Evolutionary conservation across 2,113 vertebrate genomes (phyloP).

Genomic region (Helogale parvula): DNA sequence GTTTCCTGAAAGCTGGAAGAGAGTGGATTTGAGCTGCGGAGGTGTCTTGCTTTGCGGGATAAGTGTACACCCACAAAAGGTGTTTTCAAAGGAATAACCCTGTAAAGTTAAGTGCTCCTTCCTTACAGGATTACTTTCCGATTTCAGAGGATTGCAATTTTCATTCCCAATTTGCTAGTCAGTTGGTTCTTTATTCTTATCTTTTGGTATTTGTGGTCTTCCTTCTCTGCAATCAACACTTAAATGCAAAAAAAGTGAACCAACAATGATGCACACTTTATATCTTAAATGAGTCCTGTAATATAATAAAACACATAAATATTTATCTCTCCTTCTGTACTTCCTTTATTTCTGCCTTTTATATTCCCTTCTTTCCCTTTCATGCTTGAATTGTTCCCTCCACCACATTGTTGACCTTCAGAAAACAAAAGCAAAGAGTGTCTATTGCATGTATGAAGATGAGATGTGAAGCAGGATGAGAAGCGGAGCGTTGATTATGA

Average conservation of each 20-base stretch:
- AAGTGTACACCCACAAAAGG: not conserved
- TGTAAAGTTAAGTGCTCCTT: not conserved
- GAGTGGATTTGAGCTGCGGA: not conserved
- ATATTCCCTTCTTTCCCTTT: not conserved
- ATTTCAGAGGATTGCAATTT: conserved; percentile 8
- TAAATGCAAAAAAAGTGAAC: not conserved
- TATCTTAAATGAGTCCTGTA: not conserved
- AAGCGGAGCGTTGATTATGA: not conserved
- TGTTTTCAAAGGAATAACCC: not conserved
- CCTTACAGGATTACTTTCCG: not conserved
- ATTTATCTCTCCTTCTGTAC: not conserved
- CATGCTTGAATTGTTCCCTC: not conserved
- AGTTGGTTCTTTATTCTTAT: not conserved
- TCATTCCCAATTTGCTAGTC: conserved; percentile 6
- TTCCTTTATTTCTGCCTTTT: not conserved
- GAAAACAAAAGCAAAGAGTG: conserved; percentile 34
- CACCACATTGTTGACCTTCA: conserved; percentile 14
- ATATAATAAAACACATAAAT: not conserved
- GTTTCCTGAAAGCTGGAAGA: not conserved
- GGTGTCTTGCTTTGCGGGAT: not conserved
- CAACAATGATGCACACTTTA: not conserved
- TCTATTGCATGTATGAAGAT: not conserved
- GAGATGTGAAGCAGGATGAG: not conserved
- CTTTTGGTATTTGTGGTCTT: not conserved
- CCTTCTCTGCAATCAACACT: not conserved